Evolutionary conservation across 2,888 invertebrate genomes (phyloP), one percentile per base, ranked within the genome.

Genomic region (Athalia circularis): DNA sequence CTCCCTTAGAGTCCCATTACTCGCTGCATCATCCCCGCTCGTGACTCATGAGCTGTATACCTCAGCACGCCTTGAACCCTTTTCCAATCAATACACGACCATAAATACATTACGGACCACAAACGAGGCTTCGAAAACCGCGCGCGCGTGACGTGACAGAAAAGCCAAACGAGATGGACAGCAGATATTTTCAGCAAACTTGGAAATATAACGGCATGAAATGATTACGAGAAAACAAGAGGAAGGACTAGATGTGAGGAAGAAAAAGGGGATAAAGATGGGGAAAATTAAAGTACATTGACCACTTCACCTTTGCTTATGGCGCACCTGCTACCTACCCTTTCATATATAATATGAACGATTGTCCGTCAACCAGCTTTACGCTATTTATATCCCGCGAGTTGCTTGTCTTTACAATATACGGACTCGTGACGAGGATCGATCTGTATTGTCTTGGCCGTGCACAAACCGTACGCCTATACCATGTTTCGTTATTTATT

Each of bases 61-160:
- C 68, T 54, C 5, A 68, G n/a, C 52, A n/a, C 54, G 52, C 52
- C 68, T 82, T 80, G 80, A 82, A 82, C 83, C 80, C 80, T 79
- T 75, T 80, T 79, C 72, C 77, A 72, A 77, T 75, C 70, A 77
- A 82, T 75, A 70, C 74, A 79, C 48, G 70, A 65, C 68, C 61
- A 77, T 70, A 77, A 70, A 54, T 78, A 79, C 77, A 61, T 52
- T 79, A 77, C 59, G 59, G 59, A 61, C 72, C 59, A n/a, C 72
- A 59, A 47, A 48, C 72, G 59, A 43, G 59, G 72, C 72, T 59
- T 57, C 59, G 57, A n/a, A 59, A 57, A 72, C 47, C 72, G 13
- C 45, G 47, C 48, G 59, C 8, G 11, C 72, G 59, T 72, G 72
- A 72, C 59, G 59, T 72, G 72, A 72, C 59, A 59, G 68, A 61